Base-by-base conservation (phyloP, 2,797 vertebrate genomes). In the Sebastes hopkinsi region DNA sequence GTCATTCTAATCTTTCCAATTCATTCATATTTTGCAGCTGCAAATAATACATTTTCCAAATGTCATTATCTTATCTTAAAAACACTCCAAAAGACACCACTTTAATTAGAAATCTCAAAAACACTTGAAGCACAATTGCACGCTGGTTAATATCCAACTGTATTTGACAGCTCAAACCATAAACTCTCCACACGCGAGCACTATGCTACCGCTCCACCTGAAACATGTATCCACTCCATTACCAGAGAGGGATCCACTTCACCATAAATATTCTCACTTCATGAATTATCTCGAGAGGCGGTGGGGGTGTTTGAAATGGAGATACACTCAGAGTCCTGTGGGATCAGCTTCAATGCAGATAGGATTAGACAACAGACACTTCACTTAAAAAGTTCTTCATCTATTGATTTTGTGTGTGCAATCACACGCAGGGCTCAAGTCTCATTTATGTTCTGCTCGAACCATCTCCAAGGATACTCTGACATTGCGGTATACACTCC, bases 171-270 rank as follows among this genome's bases (percentile, higher is more conserved):
- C 75, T 87, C 61, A 42, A 81, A 77, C 58, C 62, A 65, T 61
- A 10, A 78, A 65, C 46, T 72, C 78, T 54, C 30, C 58, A 75
- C 58, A 85, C 74, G 54, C 30, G 34, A 42, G 73, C 60, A 71
- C 82, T 74, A 58, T 20, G 23, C 62, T 62, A n/a, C 77, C 55
- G 82, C 81, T 88, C 64, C 79, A 85, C 73, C 77, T 86, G 79
- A 89, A 92, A 90, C 83, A 85, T 85, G 84, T 74, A 89, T 80
- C 85, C 61, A 67, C 86, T 90, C 77, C 80, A 83, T 62, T 69
- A 81, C 16, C 8, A 61, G 11, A 88, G 83, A 86, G 16, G 20
- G 52, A 77, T 67, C 88, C 79, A 88, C 88, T 90, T 91, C 25
- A 81, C 67, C 77, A 84, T 86, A 83, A 91, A 87, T 89, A 87